Evolutionary conservation across 2,797 vertebrate genomes (phyloP).

Genomic region (Rhincodon typus): DNA sequence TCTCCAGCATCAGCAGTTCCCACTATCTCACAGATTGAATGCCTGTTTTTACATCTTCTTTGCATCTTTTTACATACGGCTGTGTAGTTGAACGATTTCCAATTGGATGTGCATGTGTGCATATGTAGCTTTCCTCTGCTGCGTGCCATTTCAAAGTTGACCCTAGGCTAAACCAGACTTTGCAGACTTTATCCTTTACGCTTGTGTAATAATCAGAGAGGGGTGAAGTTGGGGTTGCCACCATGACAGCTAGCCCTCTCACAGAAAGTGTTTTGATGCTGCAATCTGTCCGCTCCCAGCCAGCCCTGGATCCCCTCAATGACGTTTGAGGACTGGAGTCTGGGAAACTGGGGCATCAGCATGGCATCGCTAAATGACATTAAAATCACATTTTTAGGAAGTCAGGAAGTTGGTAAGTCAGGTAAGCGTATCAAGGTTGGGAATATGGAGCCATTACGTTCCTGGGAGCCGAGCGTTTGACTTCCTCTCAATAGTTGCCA

Average conservation of each 20-base stretch:
- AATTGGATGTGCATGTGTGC: not conserved
- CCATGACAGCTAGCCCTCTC: not conserved
- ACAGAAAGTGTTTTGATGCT: not conserved
- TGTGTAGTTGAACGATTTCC: not conserved
- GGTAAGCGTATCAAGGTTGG: conserved; percentile 46
- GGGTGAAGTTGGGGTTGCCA: not conserved
- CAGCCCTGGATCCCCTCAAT: not conserved
- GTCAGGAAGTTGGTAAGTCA: conserved; percentile 57
- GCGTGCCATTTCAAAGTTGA: not conserved
- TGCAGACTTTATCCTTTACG: not conserved
- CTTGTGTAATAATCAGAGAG: not conserved
- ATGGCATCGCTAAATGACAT: conserved; percentile 55
- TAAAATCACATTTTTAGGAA: conserved; percentile 60
- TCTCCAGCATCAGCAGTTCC: no score
- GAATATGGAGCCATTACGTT: not conserved
- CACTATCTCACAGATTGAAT: not conserved
- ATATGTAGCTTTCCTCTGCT: not conserved
- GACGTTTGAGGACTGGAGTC: not conserved
- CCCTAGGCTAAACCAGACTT: not conserved
- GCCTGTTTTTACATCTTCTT: not conserved
- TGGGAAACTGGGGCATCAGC: not conserved
- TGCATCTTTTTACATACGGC: not conserved
- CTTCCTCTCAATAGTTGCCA: not conserved
- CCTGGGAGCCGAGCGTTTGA: not conserved
- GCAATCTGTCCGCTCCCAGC: not conserved